Evolutionary conservation across 2,113 vertebrate species (phyloP).

Genomic region (Coryphaenoides rupestris): DNA sequence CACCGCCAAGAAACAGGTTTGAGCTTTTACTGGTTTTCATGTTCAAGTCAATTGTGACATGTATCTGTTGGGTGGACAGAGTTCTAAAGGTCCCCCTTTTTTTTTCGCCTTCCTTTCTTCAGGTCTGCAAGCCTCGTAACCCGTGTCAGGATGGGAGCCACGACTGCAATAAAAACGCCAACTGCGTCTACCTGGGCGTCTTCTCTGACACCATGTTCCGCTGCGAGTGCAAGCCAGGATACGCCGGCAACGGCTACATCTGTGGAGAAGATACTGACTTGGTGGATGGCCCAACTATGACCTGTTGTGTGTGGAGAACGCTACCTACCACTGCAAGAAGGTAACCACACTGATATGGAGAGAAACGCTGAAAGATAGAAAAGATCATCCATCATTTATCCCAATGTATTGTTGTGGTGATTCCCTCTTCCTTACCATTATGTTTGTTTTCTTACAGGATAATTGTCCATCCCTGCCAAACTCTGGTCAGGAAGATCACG

Average conservation of each 20-base stretch:
- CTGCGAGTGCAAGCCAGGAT: conserved; percentile 95
- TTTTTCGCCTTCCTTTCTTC: conserved; percentile 41
- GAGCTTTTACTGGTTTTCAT: conserved; percentile 7
- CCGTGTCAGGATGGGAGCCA: conserved; percentile 93
- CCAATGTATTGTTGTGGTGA: conserved; percentile 34
- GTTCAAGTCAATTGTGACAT: background rate
- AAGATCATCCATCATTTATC: conserved; percentile 16
- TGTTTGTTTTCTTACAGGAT: conserved; percentile 76
- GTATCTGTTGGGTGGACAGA: background rate
- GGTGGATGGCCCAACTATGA: conserved; percentile 92
- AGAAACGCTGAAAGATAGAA: conserved; percentile 26
- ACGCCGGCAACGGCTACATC: conserved; percentile 92
- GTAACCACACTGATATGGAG: conserved; percentile 67
- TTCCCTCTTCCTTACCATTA: conserved; percentile 30
- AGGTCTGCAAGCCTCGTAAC: conserved; percentile 93
- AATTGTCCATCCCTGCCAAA: conserved; percentile 96
- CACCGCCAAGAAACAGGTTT: conserved; percentile 89
- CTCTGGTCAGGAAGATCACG: conserved; percentile 97
- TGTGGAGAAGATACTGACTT: conserved; percentile 94
- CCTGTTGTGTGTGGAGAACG: conserved; percentile 89
- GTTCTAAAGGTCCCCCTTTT: background rate
- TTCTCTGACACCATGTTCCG: conserved; percentile 94
- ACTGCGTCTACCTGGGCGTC: conserved; percentile 93
- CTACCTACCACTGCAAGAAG: conserved; percentile 98
- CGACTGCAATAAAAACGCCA: conserved; percentile 92